Percentiles rank a stretch among this genome's conserved stretches.
Evolutionary conservation across 1,140 invertebrate species (phyloP).

Genomic region (Aphis gossypii): DNA sequence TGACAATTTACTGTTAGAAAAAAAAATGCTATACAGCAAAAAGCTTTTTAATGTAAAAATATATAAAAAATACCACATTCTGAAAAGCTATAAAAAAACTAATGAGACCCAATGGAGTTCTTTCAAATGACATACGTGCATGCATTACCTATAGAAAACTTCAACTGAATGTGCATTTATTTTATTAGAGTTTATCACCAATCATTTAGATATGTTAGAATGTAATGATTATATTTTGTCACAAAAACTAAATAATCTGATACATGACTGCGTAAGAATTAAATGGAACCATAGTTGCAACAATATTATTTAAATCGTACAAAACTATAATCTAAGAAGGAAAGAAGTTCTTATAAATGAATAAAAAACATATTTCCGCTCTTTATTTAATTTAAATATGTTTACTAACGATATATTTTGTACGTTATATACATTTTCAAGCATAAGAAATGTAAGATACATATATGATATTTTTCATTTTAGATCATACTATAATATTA

Average conservation of each 20-base stretch:
- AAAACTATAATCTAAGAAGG: too few relatives aligned
- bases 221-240: not conserved
- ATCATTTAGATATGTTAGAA: not conserved
- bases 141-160: not conserved
- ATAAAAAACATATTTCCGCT: too few relatives aligned
- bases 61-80: constrained; percentile 1
- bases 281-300: not conserved
- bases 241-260: not conserved
- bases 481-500: too few relatives aligned
- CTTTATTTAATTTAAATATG: too few relatives aligned
- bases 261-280: not conserved
- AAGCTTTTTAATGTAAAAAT: constrained; percentile 54
- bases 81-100: constrained; percentile 42
- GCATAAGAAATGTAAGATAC: too few relatives aligned
- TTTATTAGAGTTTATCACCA: not conserved
- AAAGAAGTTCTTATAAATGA: too few relatives aligned
- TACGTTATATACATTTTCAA: too few relatives aligned
- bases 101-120: constrained; percentile 45
- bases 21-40: constrained; percentile 29
- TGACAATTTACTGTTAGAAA: constrained; percentile 33
- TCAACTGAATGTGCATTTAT: not conserved
- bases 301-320: too few relatives aligned
- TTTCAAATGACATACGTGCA: constrained; percentile 22
- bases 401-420: too few relatives aligned
- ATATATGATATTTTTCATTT: too few relatives aligned